phyloP scores from a whole-genome alignment of 1,140 invertebrate genomes.

The Drosophila sp. region DNA sequence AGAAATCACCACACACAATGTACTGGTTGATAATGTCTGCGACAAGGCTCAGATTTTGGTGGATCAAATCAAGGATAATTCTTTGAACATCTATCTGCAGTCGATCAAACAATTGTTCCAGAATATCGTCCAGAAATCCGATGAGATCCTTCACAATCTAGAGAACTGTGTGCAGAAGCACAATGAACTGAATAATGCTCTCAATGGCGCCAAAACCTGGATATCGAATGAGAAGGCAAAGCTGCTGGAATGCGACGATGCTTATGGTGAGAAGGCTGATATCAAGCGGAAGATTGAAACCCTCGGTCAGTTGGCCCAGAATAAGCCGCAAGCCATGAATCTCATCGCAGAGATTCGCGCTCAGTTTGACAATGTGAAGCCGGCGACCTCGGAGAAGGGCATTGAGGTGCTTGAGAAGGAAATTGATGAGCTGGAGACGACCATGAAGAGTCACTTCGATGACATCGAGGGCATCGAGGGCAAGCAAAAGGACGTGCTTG shows the following conservation, averaged over 20 bases:
- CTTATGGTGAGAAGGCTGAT: constrained; percentile 92
- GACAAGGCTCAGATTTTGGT: constrained; percentile 96
- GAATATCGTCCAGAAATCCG: constrained; percentile 94
- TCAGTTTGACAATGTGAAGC: constrained; percentile 89
- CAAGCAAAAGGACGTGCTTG: constrained; percentile 90
- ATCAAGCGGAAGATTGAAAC: constrained; percentile 90
- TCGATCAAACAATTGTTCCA: constrained; percentile 96
- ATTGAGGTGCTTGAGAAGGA: constrained; percentile 90
- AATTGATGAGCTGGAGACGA: constrained; percentile 88
- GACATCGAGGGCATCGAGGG: constrained; percentile 88
- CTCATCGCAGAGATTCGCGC: constrained; percentile 89
- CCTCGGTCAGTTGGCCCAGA: constrained; percentile 89
- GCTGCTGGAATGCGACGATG: constrained; percentile 90
- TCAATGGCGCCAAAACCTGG: constrained; percentile 92
- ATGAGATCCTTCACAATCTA: constrained; percentile 93
- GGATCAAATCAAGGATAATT: constrained; percentile 94
- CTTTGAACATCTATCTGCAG: constrained; percentile 93
- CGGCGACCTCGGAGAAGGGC: constrained; percentile 92
- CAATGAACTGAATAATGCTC: constrained; percentile 89
- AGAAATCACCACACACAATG: constrained; percentile 96
- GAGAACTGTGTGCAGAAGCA: constrained; percentile 95
- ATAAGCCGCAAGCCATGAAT: constrained; percentile 89
- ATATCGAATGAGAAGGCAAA: constrained; percentile 91
- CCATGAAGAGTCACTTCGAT: constrained; percentile 88
- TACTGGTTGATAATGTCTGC: constrained; percentile 94